Evolutionary conservation across 2,113 vertebrate genomes (phyloP).

Genomic region (Prietella phreatophila): DNA sequence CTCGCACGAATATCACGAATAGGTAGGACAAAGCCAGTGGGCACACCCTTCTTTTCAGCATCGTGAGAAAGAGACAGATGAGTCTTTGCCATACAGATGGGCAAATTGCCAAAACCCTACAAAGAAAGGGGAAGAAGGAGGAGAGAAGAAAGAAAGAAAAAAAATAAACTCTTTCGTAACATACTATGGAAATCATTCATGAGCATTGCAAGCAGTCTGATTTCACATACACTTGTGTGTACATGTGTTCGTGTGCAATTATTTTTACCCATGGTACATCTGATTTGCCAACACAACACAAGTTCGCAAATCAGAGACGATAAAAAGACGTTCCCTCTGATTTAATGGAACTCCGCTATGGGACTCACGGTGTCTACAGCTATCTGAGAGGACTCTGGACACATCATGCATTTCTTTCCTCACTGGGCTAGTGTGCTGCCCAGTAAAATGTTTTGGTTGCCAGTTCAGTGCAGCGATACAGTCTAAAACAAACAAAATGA

Average conservation of each 20-base stretch:
- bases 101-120: constrained; percentile 89
- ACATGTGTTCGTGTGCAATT: background rate
- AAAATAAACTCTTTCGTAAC: background rate
- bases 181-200: background rate
- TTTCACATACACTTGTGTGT: background rate
- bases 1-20: constrained; percentile 92
- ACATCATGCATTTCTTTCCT: background rate
- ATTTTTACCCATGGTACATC: background rate
- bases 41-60: constrained; percentile 91
- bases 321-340: too few relatives aligned
- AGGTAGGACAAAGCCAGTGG: constrained; percentile 87
- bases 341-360: background rate
- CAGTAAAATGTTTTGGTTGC: background rate
- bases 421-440: background rate
- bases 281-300: background rate
- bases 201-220: background rate
- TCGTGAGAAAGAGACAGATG: constrained; percentile 94
- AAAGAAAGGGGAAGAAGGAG: constrained; percentile 3
- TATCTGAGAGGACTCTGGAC: background rate
- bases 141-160: background rate
- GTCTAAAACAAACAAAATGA: background rate
- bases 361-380: background rate
- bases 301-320: background rate
- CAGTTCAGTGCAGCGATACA: background rate
- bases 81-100: constrained; percentile 98